A percentile compares a stretch with the other conserved stretches of the same genome.
phyloP scores from a whole-genome alignment of 2,113 vertebrate species.

The Chiloscyllium plagiosum region DNA sequence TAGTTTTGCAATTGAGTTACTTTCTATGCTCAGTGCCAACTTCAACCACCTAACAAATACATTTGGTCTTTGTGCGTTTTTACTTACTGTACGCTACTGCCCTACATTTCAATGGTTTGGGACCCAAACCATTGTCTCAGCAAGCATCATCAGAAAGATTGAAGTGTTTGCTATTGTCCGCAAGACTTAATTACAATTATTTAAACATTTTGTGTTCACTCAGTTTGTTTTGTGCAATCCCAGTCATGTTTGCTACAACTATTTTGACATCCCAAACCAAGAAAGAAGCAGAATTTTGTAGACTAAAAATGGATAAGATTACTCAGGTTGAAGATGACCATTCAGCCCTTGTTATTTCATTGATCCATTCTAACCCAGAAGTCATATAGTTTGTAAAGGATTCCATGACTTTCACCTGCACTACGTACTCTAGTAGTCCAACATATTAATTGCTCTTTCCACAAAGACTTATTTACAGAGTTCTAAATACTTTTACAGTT shows the following conservation, averaged over 20 bases:
- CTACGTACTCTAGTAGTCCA: background rate
- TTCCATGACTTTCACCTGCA: background rate
- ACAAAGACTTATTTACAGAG: background rate
- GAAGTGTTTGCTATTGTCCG: background rate
- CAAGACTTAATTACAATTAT: background rate
- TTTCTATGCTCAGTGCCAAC: background rate
- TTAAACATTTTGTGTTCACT: background rate
- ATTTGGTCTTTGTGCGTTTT: background rate
- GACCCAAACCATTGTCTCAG: background rate
- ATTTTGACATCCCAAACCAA: background rate
- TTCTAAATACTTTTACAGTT: background rate
- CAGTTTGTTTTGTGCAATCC: background rate
- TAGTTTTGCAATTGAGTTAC: background rate
- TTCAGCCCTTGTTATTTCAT: background rate
- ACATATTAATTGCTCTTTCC: background rate
- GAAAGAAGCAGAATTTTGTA: background rate
- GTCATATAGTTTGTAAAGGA: background rate
- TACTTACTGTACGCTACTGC: background rate
- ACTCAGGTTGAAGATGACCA: background rate
- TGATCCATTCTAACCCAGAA: background rate
- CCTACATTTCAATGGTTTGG: background rate
- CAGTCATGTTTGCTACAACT: background rate
- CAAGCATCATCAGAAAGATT: background rate
- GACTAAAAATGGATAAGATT: background rate
- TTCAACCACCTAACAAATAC: background rate